phyloP scores from a whole-genome alignment of 2,113 vertebrate species.

The Desmodus rotundus region DNA sequence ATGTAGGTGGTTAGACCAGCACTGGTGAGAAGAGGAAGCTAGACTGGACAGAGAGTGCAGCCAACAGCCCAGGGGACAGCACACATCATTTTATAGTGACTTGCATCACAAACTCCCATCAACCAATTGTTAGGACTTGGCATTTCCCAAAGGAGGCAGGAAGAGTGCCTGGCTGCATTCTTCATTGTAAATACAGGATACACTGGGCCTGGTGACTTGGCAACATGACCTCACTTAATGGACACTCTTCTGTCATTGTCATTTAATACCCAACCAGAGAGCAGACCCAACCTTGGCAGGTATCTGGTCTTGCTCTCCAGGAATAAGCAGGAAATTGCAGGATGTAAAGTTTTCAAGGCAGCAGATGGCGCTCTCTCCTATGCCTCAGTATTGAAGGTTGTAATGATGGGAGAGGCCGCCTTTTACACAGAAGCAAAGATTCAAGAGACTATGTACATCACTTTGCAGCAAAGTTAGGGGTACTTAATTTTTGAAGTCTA shows the following conservation, averaged over 20 bases:
- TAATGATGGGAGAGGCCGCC: not conserved
- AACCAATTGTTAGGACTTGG: not conserved
- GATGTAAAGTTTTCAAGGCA: conserved; percentile 23
- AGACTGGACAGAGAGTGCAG: not conserved
- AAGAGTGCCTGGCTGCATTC: not conserved
- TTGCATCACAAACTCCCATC: not conserved
- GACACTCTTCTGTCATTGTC: not conserved
- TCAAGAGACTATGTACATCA: not conserved
- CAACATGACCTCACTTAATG: not conserved
- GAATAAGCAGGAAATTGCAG: not conserved
- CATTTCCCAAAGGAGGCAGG: not conserved
- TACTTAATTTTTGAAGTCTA: not conserved
- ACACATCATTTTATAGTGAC: not conserved
- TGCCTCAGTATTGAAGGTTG: not conserved
- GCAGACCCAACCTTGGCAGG: not conserved
- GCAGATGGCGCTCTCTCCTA: conserved; percentile 43
- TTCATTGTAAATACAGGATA: not conserved
- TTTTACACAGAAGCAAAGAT: not conserved
- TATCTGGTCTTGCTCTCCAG: not conserved
- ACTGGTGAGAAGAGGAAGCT: not conserved
- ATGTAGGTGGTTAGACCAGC: not conserved
- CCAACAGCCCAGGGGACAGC: not conserved
- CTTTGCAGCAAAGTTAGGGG: not conserved
- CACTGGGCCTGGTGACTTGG: not conserved
- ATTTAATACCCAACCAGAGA: not conserved